Percentiles rank a stretch among this genome's conserved stretches.
These are phyloP conservation scores for Thoracochromis brauschi DNA, from an alignment of 2,113 vertebrate species.

Conservation along the genomic window DNA sequence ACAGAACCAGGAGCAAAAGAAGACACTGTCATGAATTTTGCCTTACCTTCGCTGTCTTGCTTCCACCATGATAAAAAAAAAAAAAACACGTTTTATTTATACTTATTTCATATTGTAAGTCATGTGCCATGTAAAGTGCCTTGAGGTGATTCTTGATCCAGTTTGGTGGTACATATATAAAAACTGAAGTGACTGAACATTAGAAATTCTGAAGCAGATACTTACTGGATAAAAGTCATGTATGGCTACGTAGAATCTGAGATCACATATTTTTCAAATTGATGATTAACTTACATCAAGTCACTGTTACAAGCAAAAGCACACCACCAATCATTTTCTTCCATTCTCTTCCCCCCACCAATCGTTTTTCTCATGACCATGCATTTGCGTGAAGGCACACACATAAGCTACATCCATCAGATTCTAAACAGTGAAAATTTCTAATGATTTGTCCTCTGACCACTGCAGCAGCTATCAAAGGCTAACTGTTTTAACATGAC, in stretches of 20 bases:
- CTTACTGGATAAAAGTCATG: accelerated
- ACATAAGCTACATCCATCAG: conserved; percentile 1
- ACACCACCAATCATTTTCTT: neutral
- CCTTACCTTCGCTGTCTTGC: neutral
- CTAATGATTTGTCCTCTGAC: conserved; percentile 54
- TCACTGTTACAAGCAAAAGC: neutral
- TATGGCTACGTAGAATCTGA: accelerated
- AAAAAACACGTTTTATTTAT: neutral
- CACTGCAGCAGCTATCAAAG: conserved; percentile 38
- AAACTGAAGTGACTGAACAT: accelerated
- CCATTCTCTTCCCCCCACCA: neutral
- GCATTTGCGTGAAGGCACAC: neutral
- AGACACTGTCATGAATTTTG: neutral
- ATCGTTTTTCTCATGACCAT: neutral
- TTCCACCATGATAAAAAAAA: neutral
- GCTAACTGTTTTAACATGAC: conserved; percentile 45
- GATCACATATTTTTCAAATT: neutral
- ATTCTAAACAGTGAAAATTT: conserved; percentile 43
- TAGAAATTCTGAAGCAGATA: neutral
- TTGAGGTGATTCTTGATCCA: neutral
- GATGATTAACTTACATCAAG: accelerated
- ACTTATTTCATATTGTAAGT: neutral
- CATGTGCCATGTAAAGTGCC: neutral
- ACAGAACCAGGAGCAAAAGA: neutral
- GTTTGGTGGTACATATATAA: neutral